Evolutionary conservation across 2,888 invertebrate genomes (phyloP), one percentile per base, ranked within the genome.

Genomic region (Halictus quadricinctus): DNA sequence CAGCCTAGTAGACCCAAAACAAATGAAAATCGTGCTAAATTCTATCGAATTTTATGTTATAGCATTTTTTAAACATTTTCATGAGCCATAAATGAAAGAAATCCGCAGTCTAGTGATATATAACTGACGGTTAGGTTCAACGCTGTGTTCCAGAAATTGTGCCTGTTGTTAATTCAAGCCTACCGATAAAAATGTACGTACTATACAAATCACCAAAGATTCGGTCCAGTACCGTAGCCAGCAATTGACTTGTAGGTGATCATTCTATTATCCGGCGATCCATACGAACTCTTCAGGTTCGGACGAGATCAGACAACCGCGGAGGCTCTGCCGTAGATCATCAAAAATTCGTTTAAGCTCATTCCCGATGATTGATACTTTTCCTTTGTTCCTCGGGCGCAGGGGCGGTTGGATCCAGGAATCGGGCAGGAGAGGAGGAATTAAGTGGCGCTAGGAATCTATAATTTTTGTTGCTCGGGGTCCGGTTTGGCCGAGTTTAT

Each of bases 361-460:
- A 29, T 64, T 29, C 29, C 64, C 18, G 29, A 13, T 64, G 64
- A 64, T 29, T 29, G 29, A 64, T 64, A 29, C 64, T 29, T 18
- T 18, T 58, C n/a, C 58, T 64, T 64, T 29, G 29, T 64, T 29
- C 64, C 29, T 7, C 7, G 29, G 7, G 8, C 15, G 13, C 18
- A 12, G 12, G 58, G n/a, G 58, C n/a, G 58, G n/a, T n/a, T 12
- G 12, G 70, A 41, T 21, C 69, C 36, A 29, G 29, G 25, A 46
- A 46, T 48, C 72, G 29, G n/a, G 4, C 25, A 72, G 46, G 48
- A 46, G 72, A 29, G 72, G 48, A 29, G 15, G 74, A 29, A 87
- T 87, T 81, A 88, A 88, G 84, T 85, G 88, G 87, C 88, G 88
- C 83, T 60, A 54, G 70, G 80, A 80, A 86, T 83, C 77, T 76